A percentile compares a stretch with the other conserved stretches of the same genome.
Evolutionary conservation across 1,140 invertebrate species (phyloP).

Genomic region (Magallana gigas): DNA sequence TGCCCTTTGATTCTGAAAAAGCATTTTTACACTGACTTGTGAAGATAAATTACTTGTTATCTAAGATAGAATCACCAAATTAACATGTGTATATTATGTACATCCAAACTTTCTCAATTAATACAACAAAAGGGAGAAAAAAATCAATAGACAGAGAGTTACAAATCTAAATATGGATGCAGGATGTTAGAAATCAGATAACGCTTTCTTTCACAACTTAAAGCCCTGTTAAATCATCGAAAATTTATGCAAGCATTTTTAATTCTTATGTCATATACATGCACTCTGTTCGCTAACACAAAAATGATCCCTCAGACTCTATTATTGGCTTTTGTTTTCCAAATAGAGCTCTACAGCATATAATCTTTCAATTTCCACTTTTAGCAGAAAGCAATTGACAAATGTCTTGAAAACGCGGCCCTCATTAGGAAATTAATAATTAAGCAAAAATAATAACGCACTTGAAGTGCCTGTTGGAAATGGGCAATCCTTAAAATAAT

Average conservation of each 20-base stretch:
- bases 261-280: slow-evolving; percentile 15
- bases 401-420: slow-evolving; percentile 14
- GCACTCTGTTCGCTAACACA: background rate
- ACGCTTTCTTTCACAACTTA: slow-evolving; percentile 19
- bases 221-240: slow-evolving; percentile 16
- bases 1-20: slow-evolving; percentile 37
- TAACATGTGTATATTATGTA: slow-evolving; percentile 38
- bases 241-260: background rate
- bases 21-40: slow-evolving; percentile 33
- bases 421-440: slow-evolving; percentile 29
- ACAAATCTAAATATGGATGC: slow-evolving; percentile 36
- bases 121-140: background rate
- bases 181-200: slow-evolving; percentile 38
- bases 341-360: background rate
- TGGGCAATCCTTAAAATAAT: slow-evolving; percentile 17
- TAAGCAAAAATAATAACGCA: slow-evolving; percentile 29
- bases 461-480: slow-evolving; percentile 9
- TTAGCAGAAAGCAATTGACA: slow-evolving; percentile 11
- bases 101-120: slow-evolving; percentile 28
- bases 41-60: slow-evolving; percentile 36
- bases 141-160: slow-evolving; percentile 25
- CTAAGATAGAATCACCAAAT: slow-evolving; percentile 30
- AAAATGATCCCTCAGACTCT: background rate
- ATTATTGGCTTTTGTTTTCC: background rate
- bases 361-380: background rate